Base-by-base conservation (phyloP, 2,113 vertebrate genomes). In the Dissostichus mawsoni region DNA sequence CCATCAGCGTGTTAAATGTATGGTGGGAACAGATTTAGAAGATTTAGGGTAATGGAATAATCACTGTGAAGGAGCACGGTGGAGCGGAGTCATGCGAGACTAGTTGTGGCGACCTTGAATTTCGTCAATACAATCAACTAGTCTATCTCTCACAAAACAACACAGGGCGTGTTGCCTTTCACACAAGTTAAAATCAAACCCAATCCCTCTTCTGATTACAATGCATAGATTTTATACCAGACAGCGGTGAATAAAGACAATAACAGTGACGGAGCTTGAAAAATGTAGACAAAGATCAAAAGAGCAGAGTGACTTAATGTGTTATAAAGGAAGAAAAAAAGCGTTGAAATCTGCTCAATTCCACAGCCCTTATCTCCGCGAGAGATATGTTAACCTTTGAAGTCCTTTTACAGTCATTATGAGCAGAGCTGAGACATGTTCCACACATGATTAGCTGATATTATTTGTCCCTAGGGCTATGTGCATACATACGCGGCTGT, bases 31-130 rank as follows among this genome's bases (percentile, higher is more conserved):
- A 77, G 71, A 90, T 88, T 86, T 87, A 71, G 76, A 80, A 87
- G 85, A 90, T 88, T 89, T 84, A 73, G 62, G 80, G 78, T 87
- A 89, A 92, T 90, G 87, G 86, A 87, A 88, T 92, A 89, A 92
- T 92, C 74, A 81, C 56, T 23, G 69, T 78, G 74, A 84, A 88
- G 76, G 68, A 78, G 78, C 83, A 77, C 23, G 51, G 64, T 8
- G 45, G n/a, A 71, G 52, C 53, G 16, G 52, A 91, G 87, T 88
- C 88, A 83, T 14, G 84, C 85, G 80, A 79, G 71, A 83, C 77
- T 57, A 50, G 68, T 75, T 78, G 86, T 50, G 58, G 51, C 76
- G 74, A 89, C 87, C 74, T 91, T 87, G 80, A 77, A 48, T 81
- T 82, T 68, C 11, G 80, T 89, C 90, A 82, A 83, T 82, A 86